phyloP scores from a whole-genome alignment of 2,113 vertebrate genomes.

The Holacanthus passer region DNA sequence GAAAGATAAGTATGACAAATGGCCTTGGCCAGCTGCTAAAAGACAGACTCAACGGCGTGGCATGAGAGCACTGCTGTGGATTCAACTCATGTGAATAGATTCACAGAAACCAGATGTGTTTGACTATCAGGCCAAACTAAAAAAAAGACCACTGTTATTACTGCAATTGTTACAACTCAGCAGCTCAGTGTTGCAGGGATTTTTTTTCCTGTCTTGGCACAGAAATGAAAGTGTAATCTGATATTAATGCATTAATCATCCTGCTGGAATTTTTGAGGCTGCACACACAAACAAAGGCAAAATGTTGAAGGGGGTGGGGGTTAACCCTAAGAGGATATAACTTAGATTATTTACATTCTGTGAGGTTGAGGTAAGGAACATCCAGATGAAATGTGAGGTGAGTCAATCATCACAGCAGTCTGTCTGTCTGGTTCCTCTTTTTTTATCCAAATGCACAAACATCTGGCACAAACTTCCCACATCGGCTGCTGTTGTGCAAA shows the following conservation, averaged over 20 bases:
- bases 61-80: neutral
- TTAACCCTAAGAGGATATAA: too few relatives aligned
- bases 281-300: neutral
- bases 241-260: constrained; percentile 57
- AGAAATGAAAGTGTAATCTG: constrained; percentile 41
- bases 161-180: constrained; percentile 21
- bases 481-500: too few relatives aligned
- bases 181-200: constrained; percentile 17
- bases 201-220: constrained; percentile 28
- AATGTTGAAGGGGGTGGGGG: neutral
- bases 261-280: constrained; percentile 40
- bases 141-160: constrained; percentile 22
- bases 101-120: constrained; percentile 72
- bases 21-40: neutral
- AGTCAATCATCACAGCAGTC: too few relatives aligned
- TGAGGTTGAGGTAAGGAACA: too few relatives aligned
- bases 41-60: neutral
- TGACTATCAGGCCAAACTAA: constrained; percentile 31
- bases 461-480: too few relatives aligned
- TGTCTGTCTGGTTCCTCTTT: too few relatives aligned
- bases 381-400: too few relatives aligned
- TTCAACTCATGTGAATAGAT: neutral
- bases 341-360: too few relatives aligned
- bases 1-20: constrained; percentile 25
- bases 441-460: neutral